A percentile compares a stretch with the other conserved stretches of the same genome.
Conservation (phyloP, 2,797 vertebrate species). For the Moxostoma hubbsi region DNA sequence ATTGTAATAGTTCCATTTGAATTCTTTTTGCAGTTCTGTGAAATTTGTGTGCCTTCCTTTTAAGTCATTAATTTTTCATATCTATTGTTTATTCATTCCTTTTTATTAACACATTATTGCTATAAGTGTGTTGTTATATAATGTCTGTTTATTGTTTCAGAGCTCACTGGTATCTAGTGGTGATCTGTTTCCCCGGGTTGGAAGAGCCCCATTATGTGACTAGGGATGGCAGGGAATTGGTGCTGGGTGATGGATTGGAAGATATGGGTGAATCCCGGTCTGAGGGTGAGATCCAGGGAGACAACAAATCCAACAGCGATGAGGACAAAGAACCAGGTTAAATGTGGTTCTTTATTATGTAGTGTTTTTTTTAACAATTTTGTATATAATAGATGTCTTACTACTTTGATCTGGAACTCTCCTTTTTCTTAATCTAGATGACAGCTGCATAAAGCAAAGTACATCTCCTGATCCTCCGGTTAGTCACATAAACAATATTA, state of each 20-base stretch:
- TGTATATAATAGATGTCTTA: too few relatives aligned
- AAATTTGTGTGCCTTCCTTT: too few relatives aligned
- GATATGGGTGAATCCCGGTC: slow-evolving; percentile 29
- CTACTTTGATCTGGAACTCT: neutral
- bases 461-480: slow-evolving; percentile 62
- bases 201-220: slow-evolving; percentile 78
- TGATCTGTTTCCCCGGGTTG: slow-evolving; percentile 94
- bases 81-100: too few relatives aligned
- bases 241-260: slow-evolving; percentile 1
- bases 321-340: slow-evolving; percentile 45
- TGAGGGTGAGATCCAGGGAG: slow-evolving; percentile 41
- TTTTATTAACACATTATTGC: too few relatives aligned
- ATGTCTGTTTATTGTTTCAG: slow-evolving; percentile 66
- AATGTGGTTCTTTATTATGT: too few relatives aligned
- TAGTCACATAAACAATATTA: slow-evolving; percentile 51
- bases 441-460: slow-evolving; percentile 25
- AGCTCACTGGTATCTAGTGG: slow-evolving; percentile 95
- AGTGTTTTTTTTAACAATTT: too few relatives aligned
- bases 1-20: too few relatives aligned
- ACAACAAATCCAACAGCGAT: slow-evolving; percentile 47
- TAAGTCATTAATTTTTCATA: too few relatives aligned
- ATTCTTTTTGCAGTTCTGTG: too few relatives aligned
- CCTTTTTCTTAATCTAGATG: slow-evolving; percentile 39
- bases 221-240: slow-evolving; percentile 37
- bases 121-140: too few relatives aligned